These are phyloP conservation scores for Papilio dardanus DNA, from an alignment of 1,140 invertebrate species.

Conservation along the genomic window DNA sequence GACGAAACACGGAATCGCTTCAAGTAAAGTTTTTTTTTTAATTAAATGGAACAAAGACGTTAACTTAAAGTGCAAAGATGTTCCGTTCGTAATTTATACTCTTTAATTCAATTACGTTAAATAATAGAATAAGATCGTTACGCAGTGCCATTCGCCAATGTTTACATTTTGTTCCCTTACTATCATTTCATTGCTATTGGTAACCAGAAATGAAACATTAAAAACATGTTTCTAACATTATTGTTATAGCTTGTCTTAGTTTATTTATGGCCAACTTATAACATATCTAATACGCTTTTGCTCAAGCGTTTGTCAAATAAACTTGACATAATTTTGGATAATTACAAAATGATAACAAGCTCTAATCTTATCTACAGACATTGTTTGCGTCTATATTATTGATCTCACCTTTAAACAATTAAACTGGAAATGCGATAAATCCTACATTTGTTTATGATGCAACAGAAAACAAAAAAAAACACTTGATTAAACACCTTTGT, in stretches of 20 bases:
- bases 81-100: no score
- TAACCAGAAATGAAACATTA: no score
- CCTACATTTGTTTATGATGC: neutral
- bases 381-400: slow-evolving; percentile 6
- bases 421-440: slow-evolving; percentile 7
- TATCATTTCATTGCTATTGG: no score
- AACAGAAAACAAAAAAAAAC: slow-evolving; percentile 7
- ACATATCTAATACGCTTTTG: neutral
- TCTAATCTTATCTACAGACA: slow-evolving; percentile 17
- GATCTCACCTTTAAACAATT: slow-evolving; percentile 2
- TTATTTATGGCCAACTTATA: neutral
- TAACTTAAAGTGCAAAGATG: no score
- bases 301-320: neutral
- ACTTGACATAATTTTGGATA: slow-evolving; percentile 5
- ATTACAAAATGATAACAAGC: neutral
- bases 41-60: no score
- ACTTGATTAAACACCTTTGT: slow-evolving; percentile 33
- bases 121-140: no score
- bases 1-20: no score
- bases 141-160: no score
- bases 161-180: no score
- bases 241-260: neutral
- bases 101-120: no score
- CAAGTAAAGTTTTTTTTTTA: no score
- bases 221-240: no score